Evolutionary conservation across 2,797 vertebrate species (phyloP), one percentile per base, ranked within the genome.

Genomic region (Micrastur ruficollis): DNA sequence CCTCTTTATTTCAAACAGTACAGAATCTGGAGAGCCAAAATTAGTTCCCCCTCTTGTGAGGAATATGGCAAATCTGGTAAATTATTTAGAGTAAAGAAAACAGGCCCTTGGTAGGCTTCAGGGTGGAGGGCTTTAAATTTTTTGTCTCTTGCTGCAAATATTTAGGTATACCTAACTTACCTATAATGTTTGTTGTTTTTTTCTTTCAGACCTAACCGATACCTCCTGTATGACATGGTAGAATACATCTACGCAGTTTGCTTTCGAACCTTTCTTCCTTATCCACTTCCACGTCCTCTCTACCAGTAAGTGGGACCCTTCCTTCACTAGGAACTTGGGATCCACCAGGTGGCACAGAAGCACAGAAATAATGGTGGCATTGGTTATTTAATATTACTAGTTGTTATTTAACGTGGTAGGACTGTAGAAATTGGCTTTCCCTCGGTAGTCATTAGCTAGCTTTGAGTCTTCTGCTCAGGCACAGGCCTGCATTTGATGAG

Each of bases 181-280:
- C 44, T 81, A 7, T 76, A 36, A 22, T 5, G 19, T 65, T 49
- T 59, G 7, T 36, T 90, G 67, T 8, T 50, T 81, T 36, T 93
- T 79, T 89, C 67, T 88, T 83, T 6, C 84, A 99, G 99, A 42
- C 99, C 99, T 17, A 98, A 98, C 87, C 97, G 99, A 14, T 99
- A 99, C 90, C 96, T 99, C 9, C 99, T 99, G 34, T 97, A 99
- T 10, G 99, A 99, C 93, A 95, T 99, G 97, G 99, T 99, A 16
- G 97, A 98, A 87, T 99, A 99, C 56, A 22, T 99, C 81, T 99
- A 98, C 3, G 96, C 97, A 0, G 59, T 99, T 74, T 82, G 98
- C 21, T 98, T 99, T 95, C 97, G 98, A 71, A 90, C 97, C 10
- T 99, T 98, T 91, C 3, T 99, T 34, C 95, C 98, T 1, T 99